These are phyloP conservation scores for Eurois occulta DNA, from an alignment of 2,888 invertebrate species.

Conservation along the genomic window DNA sequence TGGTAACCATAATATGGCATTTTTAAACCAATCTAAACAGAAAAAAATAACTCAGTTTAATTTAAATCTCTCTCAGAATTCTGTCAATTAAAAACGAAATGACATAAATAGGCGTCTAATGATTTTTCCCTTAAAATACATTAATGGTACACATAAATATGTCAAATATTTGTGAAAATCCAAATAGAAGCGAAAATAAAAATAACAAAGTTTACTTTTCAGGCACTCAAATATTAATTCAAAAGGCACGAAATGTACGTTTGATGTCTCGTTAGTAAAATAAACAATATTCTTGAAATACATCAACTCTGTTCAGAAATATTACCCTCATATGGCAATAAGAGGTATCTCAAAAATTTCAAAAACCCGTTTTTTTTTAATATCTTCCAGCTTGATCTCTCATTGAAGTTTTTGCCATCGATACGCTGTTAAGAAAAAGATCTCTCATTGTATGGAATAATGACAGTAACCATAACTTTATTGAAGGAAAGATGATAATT, in stretches of 20 bases:
- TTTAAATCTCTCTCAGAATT: background rate
- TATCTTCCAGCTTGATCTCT: background rate
- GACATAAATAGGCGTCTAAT: background rate
- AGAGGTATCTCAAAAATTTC: background rate
- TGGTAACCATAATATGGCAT: background rate
- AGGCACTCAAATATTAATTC: slow-evolving; percentile 20
- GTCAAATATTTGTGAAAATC: slow-evolving; percentile 14
- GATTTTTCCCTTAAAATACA: slow-evolving; percentile 5
- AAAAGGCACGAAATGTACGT: slow-evolving; percentile 36
- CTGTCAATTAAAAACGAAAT: background rate
- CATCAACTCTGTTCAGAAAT: slow-evolving; percentile 33
- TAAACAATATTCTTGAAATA: slow-evolving; percentile 37
- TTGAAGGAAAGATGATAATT: background rate
- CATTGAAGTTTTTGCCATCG: too few species aligned
- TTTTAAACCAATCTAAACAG: background rate
- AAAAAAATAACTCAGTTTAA: background rate
- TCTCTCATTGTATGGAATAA: background rate
- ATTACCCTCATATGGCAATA: background rate
- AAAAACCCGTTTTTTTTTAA: background rate
- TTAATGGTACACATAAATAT: slow-evolving; percentile 12
- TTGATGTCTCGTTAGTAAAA: slow-evolving; percentile 58
- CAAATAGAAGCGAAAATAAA: slow-evolving; percentile 17
- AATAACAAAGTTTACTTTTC: slow-evolving; percentile 35
- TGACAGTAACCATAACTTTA: background rate
- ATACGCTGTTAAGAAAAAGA: too few species aligned